phyloP scores from a whole-genome alignment of 2,888 invertebrate genomes.

The Agriopis leucophaearia region DNA sequence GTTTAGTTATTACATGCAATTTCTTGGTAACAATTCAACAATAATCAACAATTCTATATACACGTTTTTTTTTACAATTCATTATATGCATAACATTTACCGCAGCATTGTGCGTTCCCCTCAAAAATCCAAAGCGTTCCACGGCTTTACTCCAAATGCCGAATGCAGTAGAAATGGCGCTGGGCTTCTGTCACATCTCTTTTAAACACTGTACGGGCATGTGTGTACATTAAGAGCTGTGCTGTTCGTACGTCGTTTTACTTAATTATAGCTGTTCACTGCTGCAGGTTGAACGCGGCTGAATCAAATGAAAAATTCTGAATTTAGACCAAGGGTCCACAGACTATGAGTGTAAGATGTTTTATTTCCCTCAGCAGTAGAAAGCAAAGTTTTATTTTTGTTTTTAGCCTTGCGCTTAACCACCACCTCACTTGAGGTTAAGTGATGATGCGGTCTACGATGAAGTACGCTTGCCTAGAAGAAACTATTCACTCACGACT shows the following conservation, averaged over 20 bases:
- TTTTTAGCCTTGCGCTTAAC: too few species aligned
- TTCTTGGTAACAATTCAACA: too few species aligned
- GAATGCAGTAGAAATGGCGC: neutral
- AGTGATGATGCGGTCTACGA: too few species aligned
- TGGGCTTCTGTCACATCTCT: constrained; percentile 9
- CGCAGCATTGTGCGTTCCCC: too few species aligned
- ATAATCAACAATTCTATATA: too few species aligned
- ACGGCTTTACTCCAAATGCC: neutral
- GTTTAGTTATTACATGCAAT: too few species aligned
- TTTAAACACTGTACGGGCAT: constrained; percentile 32
- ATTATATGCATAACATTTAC: too few species aligned
- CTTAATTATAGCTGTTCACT: constrained; percentile 60
- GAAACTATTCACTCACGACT: too few species aligned
- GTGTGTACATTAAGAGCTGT: constrained; percentile 48
- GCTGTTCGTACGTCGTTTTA: constrained; percentile 50
- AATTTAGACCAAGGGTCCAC: constrained; percentile 19
- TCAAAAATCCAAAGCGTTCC: neutral
- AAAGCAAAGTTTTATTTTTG: too few species aligned
- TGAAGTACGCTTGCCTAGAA: too few species aligned
- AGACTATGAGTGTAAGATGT: neutral
- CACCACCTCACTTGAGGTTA: too few species aligned
- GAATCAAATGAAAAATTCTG: constrained; percentile 56
- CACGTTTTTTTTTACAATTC: too few species aligned
- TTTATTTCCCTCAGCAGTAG: neutral
- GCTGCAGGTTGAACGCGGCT: constrained; percentile 48